Percentiles rank a stretch among this genome's conserved stretches.
These are phyloP conservation scores for Bolinopsis microptera DNA, from an alignment of 37 sponge, comb jelly and placozoan genomes.

Conservation along the genomic window DNA sequence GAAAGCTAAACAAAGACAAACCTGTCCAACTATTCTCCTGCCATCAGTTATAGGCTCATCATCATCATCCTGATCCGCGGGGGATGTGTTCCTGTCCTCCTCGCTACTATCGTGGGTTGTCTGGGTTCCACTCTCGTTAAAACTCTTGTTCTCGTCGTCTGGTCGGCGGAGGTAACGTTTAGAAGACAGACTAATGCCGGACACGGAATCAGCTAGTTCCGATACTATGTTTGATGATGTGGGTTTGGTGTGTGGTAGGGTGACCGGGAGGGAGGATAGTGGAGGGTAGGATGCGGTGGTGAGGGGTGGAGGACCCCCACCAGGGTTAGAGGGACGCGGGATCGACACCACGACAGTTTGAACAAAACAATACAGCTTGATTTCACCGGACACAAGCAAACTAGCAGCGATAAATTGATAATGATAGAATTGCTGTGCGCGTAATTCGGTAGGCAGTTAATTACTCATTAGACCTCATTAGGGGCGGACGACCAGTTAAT, in stretches of 20 bases:
- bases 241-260: not conserved
- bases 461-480: conserved; percentile 21
- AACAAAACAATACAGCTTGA: not conserved
- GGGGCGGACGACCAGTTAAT: not conserved
- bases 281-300: not conserved
- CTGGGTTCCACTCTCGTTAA: conserved; percentile 52
- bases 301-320: not conserved
- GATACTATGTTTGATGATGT: not conserved
- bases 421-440: not conserved
- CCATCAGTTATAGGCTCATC: conserved; percentile 53
- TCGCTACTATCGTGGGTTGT: not conserved
- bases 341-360: not conserved
- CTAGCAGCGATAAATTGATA: not conserved
- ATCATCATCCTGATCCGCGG: not conserved
- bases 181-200: not conserved
- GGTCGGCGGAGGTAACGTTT: not conserved
- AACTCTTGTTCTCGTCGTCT: conserved; percentile 52
- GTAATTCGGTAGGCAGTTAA: not conserved
- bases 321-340: not conserved
- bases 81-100: not conserved
- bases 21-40: conserved; percentile 36
- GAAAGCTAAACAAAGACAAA: not conserved
- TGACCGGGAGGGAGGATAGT: not conserved
- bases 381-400: not conserved
- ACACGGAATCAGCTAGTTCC: too few relatives aligned